A percentile compares a stretch with the other conserved stretches of the same genome.
Evolutionary conservation across 2,797 vertebrate species (phyloP).

Genomic region (Gymnothorax javanicus): DNA sequence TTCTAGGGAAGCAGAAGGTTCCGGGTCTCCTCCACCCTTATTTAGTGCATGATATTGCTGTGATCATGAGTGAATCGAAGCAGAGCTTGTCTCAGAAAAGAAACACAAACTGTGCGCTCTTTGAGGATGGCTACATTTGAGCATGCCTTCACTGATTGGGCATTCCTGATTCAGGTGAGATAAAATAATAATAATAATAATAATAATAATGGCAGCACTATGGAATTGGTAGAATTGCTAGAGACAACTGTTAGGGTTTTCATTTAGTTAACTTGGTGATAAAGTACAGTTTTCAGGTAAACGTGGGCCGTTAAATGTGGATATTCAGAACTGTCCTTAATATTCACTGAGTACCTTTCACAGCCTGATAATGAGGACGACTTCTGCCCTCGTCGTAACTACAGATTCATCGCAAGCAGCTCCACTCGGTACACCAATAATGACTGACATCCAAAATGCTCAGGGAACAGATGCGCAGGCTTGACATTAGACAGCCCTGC

Average conservation of each 20-base stretch:
- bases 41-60: too few species aligned
- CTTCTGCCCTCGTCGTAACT: neutral
- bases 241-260: neutral
- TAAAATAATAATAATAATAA: too few species aligned
- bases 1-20: too few species aligned
- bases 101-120: too few species aligned
- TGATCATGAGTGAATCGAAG: too few species aligned
- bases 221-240: neutral
- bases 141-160: too few species aligned
- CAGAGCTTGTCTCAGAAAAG: too few species aligned
- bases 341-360: neutral
- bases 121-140: too few species aligned
- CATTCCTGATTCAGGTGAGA: too few species aligned
- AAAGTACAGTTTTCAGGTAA: neutral
- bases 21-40: too few species aligned
- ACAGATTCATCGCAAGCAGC: neutral
- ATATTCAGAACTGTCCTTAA: neutral
- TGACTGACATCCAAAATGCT: neutral
- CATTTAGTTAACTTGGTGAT: neutral
- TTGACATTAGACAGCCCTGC: neutral
- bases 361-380: neutral
- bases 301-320: neutral
- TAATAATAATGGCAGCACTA: too few species aligned
- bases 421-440: neutral
- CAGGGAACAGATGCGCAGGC: neutral